Evolutionary conservation across 2,797 vertebrate species (phyloP).

Genomic region (Enteromius radiatus): DNA sequence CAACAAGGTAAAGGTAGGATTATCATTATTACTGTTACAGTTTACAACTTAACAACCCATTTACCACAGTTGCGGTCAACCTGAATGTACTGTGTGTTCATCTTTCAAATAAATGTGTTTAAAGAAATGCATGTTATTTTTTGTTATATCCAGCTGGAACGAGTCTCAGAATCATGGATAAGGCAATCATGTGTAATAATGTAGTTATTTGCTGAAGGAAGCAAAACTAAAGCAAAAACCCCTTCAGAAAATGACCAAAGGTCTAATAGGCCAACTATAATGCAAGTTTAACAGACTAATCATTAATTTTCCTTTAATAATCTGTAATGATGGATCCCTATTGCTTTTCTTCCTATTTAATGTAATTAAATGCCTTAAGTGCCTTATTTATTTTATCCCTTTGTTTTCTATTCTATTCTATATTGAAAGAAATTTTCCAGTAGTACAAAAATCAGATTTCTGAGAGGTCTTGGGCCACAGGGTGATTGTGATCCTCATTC

Average conservation of each 20-base stretch:
- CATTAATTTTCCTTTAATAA: slow-evolving; percentile 35
- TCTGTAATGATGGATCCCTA: slow-evolving; percentile 6
- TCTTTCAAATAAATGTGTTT: background rate
- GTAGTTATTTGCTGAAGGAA: slow-evolving; percentile 30
- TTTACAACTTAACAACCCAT: slow-evolving; percentile 16
- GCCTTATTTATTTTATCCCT: background rate
- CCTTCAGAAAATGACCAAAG: slow-evolving; percentile 8
- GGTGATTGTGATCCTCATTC: background rate
- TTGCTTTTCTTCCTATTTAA: background rate
- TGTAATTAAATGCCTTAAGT: too few relatives aligned
- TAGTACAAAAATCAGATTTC: background rate
- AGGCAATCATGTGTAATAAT: slow-evolving; percentile 10
- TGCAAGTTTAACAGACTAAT: background rate
- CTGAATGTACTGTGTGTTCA: background rate
- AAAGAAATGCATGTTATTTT: background rate
- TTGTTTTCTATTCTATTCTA: background rate
- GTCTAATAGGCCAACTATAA: slow-evolving; percentile 1
- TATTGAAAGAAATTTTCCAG: too few relatives aligned
- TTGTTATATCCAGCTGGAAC: background rate
- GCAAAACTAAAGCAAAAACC: slow-evolving; percentile 3
- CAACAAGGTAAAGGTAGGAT: background rate
- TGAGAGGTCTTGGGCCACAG: background rate
- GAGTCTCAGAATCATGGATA: background rate
- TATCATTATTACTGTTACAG: background rate
- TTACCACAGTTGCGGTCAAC: background rate